These are phyloP conservation scores for Eumerus sabulonum DNA, from an alignment of 2,888 invertebrate species.

Conservation along the genomic window DNA sequence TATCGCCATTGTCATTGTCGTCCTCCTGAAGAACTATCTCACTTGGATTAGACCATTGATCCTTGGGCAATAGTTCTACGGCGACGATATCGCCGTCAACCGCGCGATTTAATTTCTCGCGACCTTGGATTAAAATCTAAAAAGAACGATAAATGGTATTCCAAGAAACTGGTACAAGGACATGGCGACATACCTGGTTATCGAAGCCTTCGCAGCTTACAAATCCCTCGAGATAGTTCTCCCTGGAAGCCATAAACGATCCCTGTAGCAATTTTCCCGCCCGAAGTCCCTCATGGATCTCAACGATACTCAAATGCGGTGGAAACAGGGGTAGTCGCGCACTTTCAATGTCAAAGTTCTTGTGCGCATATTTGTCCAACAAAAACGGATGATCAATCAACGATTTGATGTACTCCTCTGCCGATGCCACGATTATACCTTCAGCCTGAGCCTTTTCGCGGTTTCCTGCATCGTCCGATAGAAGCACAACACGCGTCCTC, in stretches of 20 bases:
- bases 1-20: slow-evolving; percentile 84
- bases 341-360: slow-evolving; percentile 82
- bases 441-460: slow-evolving; percentile 85
- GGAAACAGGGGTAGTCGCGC: slow-evolving; percentile 87
- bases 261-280: slow-evolving; percentile 88
- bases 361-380: slow-evolving; percentile 89
- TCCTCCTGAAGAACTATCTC: slow-evolving; percentile 90
- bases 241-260: slow-evolving; percentile 90
- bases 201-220: slow-evolving; percentile 90
- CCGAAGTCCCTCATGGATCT: slow-evolving; percentile 90
- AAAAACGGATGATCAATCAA: slow-evolving; percentile 84
- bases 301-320: slow-evolving; percentile 88
- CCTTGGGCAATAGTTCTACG: slow-evolving; percentile 91
- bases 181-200: slow-evolving; percentile 83
- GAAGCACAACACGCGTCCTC: slow-evolving; percentile 84
- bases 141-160: slow-evolving; percentile 66
- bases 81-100: slow-evolving; percentile 97
- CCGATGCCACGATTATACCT: slow-evolving; percentile 85
- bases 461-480: slow-evolving; percentile 92
- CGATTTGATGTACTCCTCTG: slow-evolving; percentile 86
- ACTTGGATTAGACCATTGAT: slow-evolving; percentile 94
- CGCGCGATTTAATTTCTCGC: slow-evolving; percentile 92
- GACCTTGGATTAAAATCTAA: slow-evolving; percentile 91
- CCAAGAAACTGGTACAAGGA: neutral
- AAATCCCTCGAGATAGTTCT: slow-evolving; percentile 95